Base-by-base conservation (phyloP, 1,140 invertebrate genomes). In the Nilaparvata lugens region DNA sequence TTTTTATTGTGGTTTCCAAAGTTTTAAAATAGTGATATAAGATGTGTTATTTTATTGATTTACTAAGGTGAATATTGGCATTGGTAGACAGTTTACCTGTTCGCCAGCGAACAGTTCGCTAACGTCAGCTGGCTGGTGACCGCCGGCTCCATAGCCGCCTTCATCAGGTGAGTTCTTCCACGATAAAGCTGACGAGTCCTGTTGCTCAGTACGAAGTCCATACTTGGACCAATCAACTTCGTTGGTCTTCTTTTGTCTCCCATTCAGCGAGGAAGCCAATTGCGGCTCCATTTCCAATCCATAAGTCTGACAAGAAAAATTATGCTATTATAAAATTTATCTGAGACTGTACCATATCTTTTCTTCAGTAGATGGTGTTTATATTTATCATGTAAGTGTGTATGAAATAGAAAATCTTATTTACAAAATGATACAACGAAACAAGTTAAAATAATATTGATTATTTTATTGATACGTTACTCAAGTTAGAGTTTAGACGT, bases 101-200 rank as follows among this genome's bases (percentile, higher is more conserved):
- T 93, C 89, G 72, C 92, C 88, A 19, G 89, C 87, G 74, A 91
- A 94, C 38, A 94, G 79, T 75, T 94, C 91, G 75, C 93, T 93
- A 21, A 85, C 83, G 60, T 86, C 86, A 43, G 87, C 86, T n/a
- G 84, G 84, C 74, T 89, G 86, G 72, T 90, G 88, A 31, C 88
- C 87, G 68, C 86, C 85, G 45, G 82, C 80, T 56, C 81, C 83
- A 73, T 87, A 88, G 62, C 81, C 83, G 9, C 79, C 83, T 62
- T 80, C 78, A 35, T 75, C 73, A 56, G 76, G 67, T 42, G 75
- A 56, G 4, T 56, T 40, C 16, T 31, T 23, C 21, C 25, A 23
- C 7, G 31, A 35, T 9, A 35, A 35, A 45, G 18, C 48, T 1
- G 24, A 19, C 18, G 42, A 18, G 24, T 63, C 13, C 45, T 62